Percentiles rank a stretch among this genome's conserved stretches.
These are phyloP conservation scores for Drosophila aff. DNA, from an alignment of 1,140 invertebrate genomes.

Conservation along the genomic window DNA sequence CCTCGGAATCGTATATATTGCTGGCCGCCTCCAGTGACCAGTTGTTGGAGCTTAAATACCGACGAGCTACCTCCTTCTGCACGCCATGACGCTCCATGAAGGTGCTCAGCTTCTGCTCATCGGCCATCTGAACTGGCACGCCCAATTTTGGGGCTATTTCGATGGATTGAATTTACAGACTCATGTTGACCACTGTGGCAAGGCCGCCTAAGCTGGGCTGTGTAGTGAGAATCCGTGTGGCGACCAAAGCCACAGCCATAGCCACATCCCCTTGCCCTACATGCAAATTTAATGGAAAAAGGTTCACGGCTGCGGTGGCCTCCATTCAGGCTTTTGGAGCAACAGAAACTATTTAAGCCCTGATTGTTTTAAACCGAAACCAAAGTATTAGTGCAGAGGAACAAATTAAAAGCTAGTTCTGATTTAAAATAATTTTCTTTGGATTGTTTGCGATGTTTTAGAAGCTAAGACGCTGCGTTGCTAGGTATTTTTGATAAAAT, in stretches of 20 bases:
- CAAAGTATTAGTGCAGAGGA: constrained; percentile 1
- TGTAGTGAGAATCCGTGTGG: constrained; percentile 1
- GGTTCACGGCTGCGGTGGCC: constrained; percentile 6
- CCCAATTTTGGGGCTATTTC: constrained; percentile 25
- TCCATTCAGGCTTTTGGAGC: constrained; percentile 6
- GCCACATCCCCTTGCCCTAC: constrained; percentile 4
- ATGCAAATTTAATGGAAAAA: constrained; percentile 19
- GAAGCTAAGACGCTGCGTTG: no score
- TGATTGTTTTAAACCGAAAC: constrained; percentile 19
- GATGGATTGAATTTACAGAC: constrained; percentile 26
- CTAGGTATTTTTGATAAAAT: no score
- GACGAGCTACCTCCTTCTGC: constrained; percentile 52
- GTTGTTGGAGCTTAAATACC: constrained; percentile 53
- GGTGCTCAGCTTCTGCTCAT: constrained; percentile 68
- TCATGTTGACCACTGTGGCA: constrained; percentile 29
- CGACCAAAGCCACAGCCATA: constrained; percentile 4
- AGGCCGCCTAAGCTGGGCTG: constrained; percentile 17
- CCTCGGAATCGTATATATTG: constrained; percentile 44
- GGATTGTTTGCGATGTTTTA: no score
- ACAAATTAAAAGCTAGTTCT: neutral
- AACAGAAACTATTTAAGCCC: constrained; percentile 26
- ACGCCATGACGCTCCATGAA: constrained; percentile 69
- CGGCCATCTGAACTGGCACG: constrained; percentile 61
- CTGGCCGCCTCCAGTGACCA: constrained; percentile 62
- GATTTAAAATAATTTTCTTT: neutral